Base-by-base conservation (phyloP, 2,888 invertebrate genomes). In the Pseudococcus jackbeardsleyi region DNA sequence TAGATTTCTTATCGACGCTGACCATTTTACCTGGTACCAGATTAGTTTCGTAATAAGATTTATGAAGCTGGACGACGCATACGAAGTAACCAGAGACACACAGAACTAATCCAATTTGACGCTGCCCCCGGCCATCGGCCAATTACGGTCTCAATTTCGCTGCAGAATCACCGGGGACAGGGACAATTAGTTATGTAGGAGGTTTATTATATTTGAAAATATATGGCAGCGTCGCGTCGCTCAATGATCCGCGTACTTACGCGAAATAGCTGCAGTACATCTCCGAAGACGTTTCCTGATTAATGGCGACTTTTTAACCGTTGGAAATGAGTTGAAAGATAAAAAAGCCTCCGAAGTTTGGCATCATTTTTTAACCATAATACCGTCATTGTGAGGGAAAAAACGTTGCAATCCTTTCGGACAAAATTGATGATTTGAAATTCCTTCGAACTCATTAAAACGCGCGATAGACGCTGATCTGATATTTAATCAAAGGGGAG, bases 361-460 rank as follows among this genome's bases (percentile, higher is more conserved):
- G 19, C n/a, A 72, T 72, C 68, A 72, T 72, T 72, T 72, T 72
- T 72, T 72, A 54, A 72, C 68, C 68, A n/a, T 72, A 72, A 59
- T 59, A 19, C 59, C 68, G n/a, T 33, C 68, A 72, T 72, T 15
- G 12, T n/a, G 26, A n/a, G 26, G 26, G 26, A 72, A 72, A 26
- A 22, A 26, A 26, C 6, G 8, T 19, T 7, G 68, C 9, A 26
- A 33, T 26, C 26, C 15, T 72, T 12, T 72, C 68, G 26, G 12
- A 33, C 5, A 33, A 72, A 72, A 72, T 72, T 72, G 33, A 72
- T 72, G 68, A 72, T 72, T 72, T 72, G 3, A 72, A 72, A 72
- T 26, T 72, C 26, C 33, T 26, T 26, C 22, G 33, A 72, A 72
- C 68, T 72, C 26, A 72, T 72, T 72, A 72, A 72, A 72, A 72